These are phyloP conservation scores for Tyria jacobaeae DNA, from an alignment of 2,888 invertebrate genomes.

Conservation along the genomic window DNA sequence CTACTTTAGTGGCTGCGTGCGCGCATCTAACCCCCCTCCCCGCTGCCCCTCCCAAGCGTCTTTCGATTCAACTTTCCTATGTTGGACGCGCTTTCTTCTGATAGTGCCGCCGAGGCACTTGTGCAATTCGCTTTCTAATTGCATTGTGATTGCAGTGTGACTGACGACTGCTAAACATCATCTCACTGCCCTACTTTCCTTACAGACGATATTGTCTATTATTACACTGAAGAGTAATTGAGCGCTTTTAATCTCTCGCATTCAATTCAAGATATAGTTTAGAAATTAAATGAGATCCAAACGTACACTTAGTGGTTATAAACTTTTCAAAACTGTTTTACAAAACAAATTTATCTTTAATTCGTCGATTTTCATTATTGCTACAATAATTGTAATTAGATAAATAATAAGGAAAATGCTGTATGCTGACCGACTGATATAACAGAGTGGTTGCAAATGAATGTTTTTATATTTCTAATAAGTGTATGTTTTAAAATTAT, in stretches of 20 bases:
- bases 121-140: conserved; percentile 85
- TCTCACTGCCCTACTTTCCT: conserved; percentile 75
- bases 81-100: conserved; percentile 83
- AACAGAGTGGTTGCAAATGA: conserved; percentile 12
- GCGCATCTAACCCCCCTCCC: conserved; percentile 66
- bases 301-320: conserved; percentile 3
- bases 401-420: conserved; percentile 1
- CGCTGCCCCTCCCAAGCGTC: conserved; percentile 42
- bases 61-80: conserved; percentile 76
- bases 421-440: conserved; percentile 12
- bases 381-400: background rate
- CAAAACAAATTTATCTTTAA: background rate
- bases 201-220: conserved; percentile 56
- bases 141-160: conserved; percentile 81
- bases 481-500: conserved; percentile 3
- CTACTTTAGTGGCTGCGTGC: conserved; percentile 82
- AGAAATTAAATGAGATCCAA: conserved; percentile 37
- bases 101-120: conserved; percentile 68
- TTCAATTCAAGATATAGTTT: conserved; percentile 37
- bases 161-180: conserved; percentile 72
- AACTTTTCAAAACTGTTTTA: background rate
- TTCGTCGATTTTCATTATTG: background rate
- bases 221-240: conserved; percentile 33
- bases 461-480: conserved; percentile 1
- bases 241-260: conserved; percentile 38